Base-by-base conservation (phyloP, 2,888 invertebrate genomes). In the Dicycla oo region DNA sequence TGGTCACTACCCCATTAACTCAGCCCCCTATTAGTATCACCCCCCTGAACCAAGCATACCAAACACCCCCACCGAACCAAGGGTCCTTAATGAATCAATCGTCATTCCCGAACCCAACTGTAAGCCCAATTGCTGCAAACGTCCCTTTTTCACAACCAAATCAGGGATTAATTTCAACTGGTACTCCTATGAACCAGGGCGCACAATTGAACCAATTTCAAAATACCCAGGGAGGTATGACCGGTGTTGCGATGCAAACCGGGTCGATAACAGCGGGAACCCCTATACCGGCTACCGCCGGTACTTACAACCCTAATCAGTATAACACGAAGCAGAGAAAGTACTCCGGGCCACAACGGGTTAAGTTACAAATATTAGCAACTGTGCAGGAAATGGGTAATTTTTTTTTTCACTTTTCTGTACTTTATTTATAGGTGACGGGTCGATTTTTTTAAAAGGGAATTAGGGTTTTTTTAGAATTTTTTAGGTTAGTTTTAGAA, bases 321-420 rank as follows among this genome's bases (percentile, higher is more conserved):
- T 93, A 92, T 86, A 89, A 86, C 70, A 81, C 87, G 30, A 89
- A 93, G 23, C 95, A 95, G 73, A 94, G 97, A 81, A 97, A 97
- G 87, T 96, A 96, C 83, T 96, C 97, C n/a, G 97, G 94, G 83
- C 97, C 95, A 67, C 96, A 93, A 87, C 92, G 96, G 6, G 91
- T 94, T 68, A 96, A 96, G 78, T 88, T 94, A 54, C 96, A 95
- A 87, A 94, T 93, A 85, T 85, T 96, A 84, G 95, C 98, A 60
- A 98, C 98, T 68, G 98, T 98, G 49, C 98, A 98, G 92, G 98
- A 98, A 96, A 96, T 97, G 95, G 98, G 98, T 98, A 97, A 97
- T 95, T 96, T 88, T 73, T 73, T 80, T 87, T 86, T 68, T 83
- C 26, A 26, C 10, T 73, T 40, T 45, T 56, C 18, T 47, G 6